phyloP scores from a whole-genome alignment of 2,888 invertebrate species.

The Diloba caeruleocephala region DNA sequence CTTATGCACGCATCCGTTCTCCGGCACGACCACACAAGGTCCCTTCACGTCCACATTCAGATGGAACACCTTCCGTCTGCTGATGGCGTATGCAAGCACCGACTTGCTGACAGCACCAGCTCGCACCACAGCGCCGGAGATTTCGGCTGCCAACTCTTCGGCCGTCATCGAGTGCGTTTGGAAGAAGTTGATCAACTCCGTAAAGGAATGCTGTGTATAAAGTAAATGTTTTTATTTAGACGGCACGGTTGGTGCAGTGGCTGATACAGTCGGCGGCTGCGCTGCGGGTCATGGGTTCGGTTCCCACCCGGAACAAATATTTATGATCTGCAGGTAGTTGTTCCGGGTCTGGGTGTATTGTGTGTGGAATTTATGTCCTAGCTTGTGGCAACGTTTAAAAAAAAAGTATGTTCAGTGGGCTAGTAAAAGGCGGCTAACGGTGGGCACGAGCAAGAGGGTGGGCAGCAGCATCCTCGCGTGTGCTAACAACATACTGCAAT shows the following conservation, averaged over 20 bases:
- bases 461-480: too few relatives aligned
- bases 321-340: too few relatives aligned
- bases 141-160: constrained; percentile 74
- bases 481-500: too few relatives aligned
- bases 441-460: too few relatives aligned
- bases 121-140: constrained; percentile 65
- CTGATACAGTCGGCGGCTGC: too few relatives aligned
- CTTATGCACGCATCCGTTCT: constrained; percentile 92
- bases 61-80: constrained; percentile 89
- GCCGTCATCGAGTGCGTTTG: constrained; percentile 87
- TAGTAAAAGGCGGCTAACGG: too few relatives aligned
- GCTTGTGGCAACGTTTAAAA: too few relatives aligned
- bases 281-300: too few relatives aligned
- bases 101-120: constrained; percentile 76
- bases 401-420: too few relatives aligned
- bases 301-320: too few relatives aligned
- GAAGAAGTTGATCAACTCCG: constrained; percentile 92
- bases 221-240: not conserved
- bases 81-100: constrained; percentile 86
- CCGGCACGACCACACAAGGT: constrained; percentile 93
- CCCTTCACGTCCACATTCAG: constrained; percentile 93
- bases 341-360: too few relatives aligned
- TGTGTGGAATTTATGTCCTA: too few relatives aligned
- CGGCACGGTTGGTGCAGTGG: not conserved
- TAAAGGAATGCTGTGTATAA: constrained; percentile 90